Conservation (phyloP, 1,140 invertebrate species). For the Heliconius hermathena region DNA sequence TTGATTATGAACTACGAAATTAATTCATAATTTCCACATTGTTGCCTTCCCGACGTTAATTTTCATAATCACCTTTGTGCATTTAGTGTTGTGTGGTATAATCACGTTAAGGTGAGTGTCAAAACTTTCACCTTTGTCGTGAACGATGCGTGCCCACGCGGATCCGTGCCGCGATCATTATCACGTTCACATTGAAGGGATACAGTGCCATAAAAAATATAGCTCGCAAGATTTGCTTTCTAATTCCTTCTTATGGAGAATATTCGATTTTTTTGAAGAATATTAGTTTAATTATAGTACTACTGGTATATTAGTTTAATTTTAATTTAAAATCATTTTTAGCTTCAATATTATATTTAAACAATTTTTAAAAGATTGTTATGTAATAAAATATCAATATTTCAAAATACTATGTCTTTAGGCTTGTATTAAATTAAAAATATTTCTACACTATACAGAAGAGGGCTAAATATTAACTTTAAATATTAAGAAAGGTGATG, state of each 20-base stretch:
- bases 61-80: constrained; percentile 44
- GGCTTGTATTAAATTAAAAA: too few species aligned
- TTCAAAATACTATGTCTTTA: too few species aligned
- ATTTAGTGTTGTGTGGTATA: constrained; percentile 43
- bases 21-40: constrained; percentile 42
- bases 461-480: too few species aligned
- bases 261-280: neutral
- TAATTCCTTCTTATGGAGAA: constrained; percentile 21
- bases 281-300: neutral
- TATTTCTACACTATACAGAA: too few species aligned
- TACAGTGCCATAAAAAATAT: constrained; percentile 26
- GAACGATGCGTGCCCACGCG: constrained; percentile 44
- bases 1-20: constrained; percentile 25
- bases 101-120: constrained; percentile 43
- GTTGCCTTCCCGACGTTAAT: constrained; percentile 36
- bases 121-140: constrained; percentile 54
- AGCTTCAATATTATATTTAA: too few species aligned
- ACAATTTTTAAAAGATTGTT: too few species aligned
- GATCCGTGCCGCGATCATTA: constrained; percentile 46
- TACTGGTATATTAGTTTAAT: neutral
- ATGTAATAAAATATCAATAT: too few species aligned
- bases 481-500: too few species aligned
- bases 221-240: constrained; percentile 28
- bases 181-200: constrained; percentile 44
- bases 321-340: neutral